Percentiles rank a stretch among this genome's conserved stretches.
These are phyloP conservation scores for Myotis yumanensis DNA, from an alignment of 2,113 vertebrate genomes.

Conservation along the genomic window DNA sequence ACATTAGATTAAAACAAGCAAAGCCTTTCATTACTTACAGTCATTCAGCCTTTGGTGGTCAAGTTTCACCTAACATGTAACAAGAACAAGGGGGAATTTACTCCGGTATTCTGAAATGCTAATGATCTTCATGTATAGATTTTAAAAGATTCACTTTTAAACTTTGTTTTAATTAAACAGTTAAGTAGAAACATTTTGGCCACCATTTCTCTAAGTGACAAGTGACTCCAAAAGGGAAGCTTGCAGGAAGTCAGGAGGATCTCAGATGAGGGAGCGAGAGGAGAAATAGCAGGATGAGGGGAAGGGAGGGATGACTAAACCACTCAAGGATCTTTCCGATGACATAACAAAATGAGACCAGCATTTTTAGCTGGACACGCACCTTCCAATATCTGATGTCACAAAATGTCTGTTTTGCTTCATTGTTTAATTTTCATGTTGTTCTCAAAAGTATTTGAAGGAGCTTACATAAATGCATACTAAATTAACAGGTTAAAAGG, in stretches of 20 bases:
- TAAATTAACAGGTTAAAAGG: neutral
- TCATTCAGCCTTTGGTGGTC: neutral
- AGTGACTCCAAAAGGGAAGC: neutral
- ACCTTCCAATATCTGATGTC: neutral
- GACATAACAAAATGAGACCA: neutral
- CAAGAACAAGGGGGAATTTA: neutral
- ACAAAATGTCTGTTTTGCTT: neutral
- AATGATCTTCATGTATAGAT: neutral
- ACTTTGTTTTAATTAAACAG: neutral
- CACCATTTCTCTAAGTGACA: neutral
- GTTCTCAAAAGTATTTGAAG: neutral
- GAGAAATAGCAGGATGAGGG: neutral
- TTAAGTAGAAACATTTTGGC: neutral
- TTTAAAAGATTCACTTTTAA: neutral
- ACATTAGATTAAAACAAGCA: neutral
- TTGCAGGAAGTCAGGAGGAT: neutral
- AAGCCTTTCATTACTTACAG: neutral
- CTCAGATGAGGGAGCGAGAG: neutral
- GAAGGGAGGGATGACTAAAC: neutral
- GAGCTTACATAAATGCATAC: neutral
- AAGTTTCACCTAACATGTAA: constrained; percentile 20
- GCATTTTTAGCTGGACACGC: neutral
- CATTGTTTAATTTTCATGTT: neutral
- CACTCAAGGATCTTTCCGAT: neutral
- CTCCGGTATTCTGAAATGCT: neutral